Base-by-base conservation (phyloP, 2,797 vertebrate species). In the Rhynchotus rufescens region DNA sequence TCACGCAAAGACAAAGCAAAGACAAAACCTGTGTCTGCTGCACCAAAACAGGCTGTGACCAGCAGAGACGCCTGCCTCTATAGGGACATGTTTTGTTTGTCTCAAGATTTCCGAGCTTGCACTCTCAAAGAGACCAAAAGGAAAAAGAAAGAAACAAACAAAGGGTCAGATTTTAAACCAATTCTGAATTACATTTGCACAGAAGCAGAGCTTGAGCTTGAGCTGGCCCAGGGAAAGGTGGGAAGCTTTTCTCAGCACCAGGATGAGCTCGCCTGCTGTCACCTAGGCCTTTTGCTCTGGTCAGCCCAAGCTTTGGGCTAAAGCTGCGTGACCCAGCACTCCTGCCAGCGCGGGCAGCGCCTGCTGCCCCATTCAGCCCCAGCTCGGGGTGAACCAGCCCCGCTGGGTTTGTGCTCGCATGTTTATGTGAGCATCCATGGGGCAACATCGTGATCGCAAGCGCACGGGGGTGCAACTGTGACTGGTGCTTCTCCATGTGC, bases 111-210 rank as follows among this genome's bases (percentile, higher is more conserved):
- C 52, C 15, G 10, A 54, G 26, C 26, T 28, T 30, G 26, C 28
- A 15, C 20, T 72, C 13, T 20, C 69, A 47, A 42, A 30, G 38
- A 71, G 40, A 75, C 16, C 40, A 77, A 84, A 49, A 49, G 22
- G 9, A 12, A 47, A 47, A 16, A 8, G 17, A 49, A 49, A 7
- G 12, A 23, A 23, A 57, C 74, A 9, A 1, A 54, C 79, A 45
- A 83, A 60, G 61, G 84, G 74, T 12, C 10, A 23, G 17, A 60
- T 77, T 64, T 25, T 20, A 71, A 62, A 38, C 20, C 23, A 62
- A 67, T 40, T 28, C 8, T 30, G 85, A 80, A 80, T 6, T 28
- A 5, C 1, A 0, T 9, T 61, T 15, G 60, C 9, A 0, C 32
- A 83, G n/a, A 73, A 67, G 17, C 7, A 9, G 11, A 22, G 47